A percentile compares a stretch with the other conserved stretches of the same genome.
Conservation (phyloP, 2,113 vertebrate genomes). For the Microcebus lehilahytsara region DNA sequence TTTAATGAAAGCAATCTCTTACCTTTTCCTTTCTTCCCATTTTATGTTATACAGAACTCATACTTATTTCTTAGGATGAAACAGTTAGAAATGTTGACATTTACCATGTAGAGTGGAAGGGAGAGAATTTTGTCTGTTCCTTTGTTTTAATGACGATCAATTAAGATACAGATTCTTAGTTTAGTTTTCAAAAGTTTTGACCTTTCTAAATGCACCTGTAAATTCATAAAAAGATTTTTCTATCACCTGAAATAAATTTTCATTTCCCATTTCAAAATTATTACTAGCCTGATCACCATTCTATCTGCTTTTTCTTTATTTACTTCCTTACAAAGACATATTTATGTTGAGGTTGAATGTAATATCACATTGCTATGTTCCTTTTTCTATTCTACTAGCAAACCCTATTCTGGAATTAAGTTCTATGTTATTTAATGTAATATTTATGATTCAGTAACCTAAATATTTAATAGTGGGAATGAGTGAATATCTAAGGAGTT, state of each 20-base stretch:
- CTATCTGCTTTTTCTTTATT: neutral
- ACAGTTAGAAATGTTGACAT: neutral
- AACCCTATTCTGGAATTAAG: neutral
- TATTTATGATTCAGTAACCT: neutral
- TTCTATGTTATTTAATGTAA: neutral
- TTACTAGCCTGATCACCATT: neutral
- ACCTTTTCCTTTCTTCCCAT: neutral
- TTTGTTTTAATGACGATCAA: neutral
- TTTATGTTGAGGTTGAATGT: neutral
- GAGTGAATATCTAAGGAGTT: neutral
- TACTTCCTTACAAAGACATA: neutral
- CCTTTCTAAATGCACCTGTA: neutral
- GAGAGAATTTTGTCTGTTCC: neutral
- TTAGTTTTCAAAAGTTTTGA: neutral
- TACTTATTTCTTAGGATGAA: constrained; percentile 49
- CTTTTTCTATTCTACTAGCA: neutral
- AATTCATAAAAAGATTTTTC: neutral
- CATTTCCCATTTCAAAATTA: neutral
- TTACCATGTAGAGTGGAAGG: neutral
- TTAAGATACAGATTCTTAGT: neutral
- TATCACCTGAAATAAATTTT: neutral
- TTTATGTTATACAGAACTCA: neutral
- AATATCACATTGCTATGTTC: neutral
- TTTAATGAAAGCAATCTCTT: neutral
- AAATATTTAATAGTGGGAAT: constrained; percentile 5